phyloP scores from a whole-genome alignment of 2,797 vertebrate genomes.

The Dermochelys coriacea region DNA sequence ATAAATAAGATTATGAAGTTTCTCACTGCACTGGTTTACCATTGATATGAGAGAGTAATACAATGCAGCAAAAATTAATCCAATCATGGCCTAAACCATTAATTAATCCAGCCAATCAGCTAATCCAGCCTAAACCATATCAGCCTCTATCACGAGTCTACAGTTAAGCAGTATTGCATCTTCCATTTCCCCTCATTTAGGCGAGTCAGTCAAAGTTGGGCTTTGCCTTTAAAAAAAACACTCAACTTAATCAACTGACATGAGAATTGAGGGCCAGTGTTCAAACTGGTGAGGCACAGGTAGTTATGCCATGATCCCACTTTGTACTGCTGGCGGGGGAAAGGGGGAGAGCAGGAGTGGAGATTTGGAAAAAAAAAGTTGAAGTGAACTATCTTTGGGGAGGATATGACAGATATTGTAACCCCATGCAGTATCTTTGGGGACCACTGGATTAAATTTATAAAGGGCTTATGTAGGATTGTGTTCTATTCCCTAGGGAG shows the following conservation, averaged over 20 bases:
- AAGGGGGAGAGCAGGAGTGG: neutral
- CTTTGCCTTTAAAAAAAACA: neutral
- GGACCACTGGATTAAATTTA: neutral
- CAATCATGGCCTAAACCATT: too few relatives aligned
- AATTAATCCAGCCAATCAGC: neutral
- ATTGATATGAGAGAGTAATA: neutral
- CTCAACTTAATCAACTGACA: neutral
- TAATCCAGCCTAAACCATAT: neutral
- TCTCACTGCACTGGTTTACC: neutral
- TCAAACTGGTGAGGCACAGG: neutral
- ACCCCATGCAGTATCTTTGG: neutral
- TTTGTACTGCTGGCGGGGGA: neutral
- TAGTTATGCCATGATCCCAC: neutral
- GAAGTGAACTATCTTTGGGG: neutral
- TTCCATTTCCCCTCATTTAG: conserved; percentile 50
- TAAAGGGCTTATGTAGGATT: neutral
- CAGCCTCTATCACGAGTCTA: neutral
- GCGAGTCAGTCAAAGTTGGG: conserved; percentile 26
- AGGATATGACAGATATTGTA: neutral
- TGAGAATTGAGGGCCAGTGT: neutral
- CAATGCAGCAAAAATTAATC: neutral
- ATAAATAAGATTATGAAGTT: too few relatives aligned
- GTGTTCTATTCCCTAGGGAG: neutral
- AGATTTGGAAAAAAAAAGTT: neutral
- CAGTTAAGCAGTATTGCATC: conserved; percentile 8